A percentile compares a stretch with the other conserved stretches of the same genome.
Evolutionary conservation across 37 sponge, comb jelly and placozoan species (phyloP).

Genomic region (Aplysina aerophoba): DNA sequence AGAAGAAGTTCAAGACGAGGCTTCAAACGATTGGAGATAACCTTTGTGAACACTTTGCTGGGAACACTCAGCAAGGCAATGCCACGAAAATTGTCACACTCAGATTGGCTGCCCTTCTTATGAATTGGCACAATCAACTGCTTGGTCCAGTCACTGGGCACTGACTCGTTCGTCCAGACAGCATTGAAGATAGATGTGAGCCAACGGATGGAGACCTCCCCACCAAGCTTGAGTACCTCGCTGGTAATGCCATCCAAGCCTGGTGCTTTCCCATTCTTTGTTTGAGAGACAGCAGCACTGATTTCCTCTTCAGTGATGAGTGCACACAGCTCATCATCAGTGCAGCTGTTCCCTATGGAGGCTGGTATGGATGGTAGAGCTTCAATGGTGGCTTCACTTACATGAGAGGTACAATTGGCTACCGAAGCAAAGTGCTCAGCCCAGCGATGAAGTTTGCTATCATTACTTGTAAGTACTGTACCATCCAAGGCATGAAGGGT

Average conservation of each 20-base stretch:
- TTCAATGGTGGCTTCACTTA: too few relatives aligned
- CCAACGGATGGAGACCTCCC: slow-evolving; percentile 16
- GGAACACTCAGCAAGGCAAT: slow-evolving; percentile 24
- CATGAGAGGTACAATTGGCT: too few relatives aligned
- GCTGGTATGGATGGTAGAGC: too few relatives aligned
- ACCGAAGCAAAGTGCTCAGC: too few relatives aligned
- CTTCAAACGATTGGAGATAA: slow-evolving; percentile 7
- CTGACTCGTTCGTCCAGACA: slow-evolving; percentile 9
- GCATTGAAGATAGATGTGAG: slow-evolving; percentile 9
- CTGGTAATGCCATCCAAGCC: slow-evolving; percentile 13
- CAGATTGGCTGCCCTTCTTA: slow-evolving; percentile 25
- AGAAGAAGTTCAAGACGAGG: slow-evolving; percentile 1
- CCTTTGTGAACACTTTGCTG: slow-evolving; percentile 36
- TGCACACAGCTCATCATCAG: too few relatives aligned
- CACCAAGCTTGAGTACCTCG: slow-evolving; percentile 17
- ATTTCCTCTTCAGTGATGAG: too few relatives aligned
- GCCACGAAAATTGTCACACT: slow-evolving; percentile 9
- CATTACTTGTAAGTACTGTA: too few relatives aligned
- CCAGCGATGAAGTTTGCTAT: too few relatives aligned
- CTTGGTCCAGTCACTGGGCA: slow-evolving; percentile 9
- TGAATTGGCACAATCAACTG: slow-evolving; percentile 14
- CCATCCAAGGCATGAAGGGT: too few relatives aligned
- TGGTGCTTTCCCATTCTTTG: not conserved
- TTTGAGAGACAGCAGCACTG: too few relatives aligned
- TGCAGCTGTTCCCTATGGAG: too few relatives aligned